These are phyloP conservation scores for Rafetus swinhoei DNA, from an alignment of 2,113 vertebrate genomes.

Conservation along the genomic window DNA sequence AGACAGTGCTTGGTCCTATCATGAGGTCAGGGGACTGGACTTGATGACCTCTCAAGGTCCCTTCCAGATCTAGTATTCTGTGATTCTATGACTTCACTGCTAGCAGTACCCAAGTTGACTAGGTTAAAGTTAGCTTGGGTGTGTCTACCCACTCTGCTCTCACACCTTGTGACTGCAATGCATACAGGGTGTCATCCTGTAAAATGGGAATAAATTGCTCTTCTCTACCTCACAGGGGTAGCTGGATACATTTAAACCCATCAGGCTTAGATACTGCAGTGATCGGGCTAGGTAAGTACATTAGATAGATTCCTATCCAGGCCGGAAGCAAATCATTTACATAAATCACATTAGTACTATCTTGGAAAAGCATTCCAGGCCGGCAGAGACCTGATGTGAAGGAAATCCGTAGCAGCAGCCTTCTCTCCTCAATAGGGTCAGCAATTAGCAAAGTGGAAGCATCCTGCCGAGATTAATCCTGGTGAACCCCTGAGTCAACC, in stretches of 20 bases:
- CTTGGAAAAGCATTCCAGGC: neutral
- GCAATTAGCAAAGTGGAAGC: neutral
- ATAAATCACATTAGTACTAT: neutral
- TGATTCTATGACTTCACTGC: neutral
- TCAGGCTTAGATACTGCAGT: neutral
- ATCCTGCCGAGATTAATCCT: neutral
- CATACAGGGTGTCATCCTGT: neutral
- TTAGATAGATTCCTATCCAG: neutral
- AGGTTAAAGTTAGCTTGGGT: neutral
- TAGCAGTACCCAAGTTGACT: neutral
- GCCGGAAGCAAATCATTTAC: neutral
- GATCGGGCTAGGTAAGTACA: neutral
- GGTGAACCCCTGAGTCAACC: neutral
- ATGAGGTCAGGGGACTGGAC: no score
- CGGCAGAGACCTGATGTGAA: neutral
- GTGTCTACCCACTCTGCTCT: neutral
- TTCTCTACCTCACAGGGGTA: neutral
- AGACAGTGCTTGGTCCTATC: no score
- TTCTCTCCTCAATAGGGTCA: neutral
- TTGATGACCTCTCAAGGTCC: no score
- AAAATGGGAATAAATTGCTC: neutral
- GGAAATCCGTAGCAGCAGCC: neutral
- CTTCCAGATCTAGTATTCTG: no score
- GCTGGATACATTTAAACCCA: neutral
- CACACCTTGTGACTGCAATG: neutral